Conservation (phyloP, 2,113 vertebrate genomes). For the Neolamprologus devosi region DNA sequence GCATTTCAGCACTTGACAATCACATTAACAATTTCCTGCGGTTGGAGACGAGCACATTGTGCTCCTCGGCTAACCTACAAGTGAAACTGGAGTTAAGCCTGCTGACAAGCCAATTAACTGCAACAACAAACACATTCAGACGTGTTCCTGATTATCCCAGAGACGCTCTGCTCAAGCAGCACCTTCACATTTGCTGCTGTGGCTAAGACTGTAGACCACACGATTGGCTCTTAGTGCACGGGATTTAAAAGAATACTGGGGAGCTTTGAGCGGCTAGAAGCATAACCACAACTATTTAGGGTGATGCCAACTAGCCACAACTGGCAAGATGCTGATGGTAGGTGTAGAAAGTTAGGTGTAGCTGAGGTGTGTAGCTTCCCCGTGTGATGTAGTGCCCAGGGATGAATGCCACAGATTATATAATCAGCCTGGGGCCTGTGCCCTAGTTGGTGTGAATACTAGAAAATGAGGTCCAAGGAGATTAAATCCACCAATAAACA, state of each 20-base stretch:
- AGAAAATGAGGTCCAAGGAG: slow-evolving; percentile 27
- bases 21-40: neutral
- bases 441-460: slow-evolving; percentile 36
- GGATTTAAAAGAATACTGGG: neutral
- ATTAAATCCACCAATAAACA: slow-evolving; percentile 14
- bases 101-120: slow-evolving; percentile 55
- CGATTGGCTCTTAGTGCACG: neutral
- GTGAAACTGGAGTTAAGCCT: slow-evolving; percentile 29
- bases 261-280: neutral
- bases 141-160: slow-evolving; percentile 20
- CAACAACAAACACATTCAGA: slow-evolving; percentile 48
- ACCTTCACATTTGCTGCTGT: neutral
- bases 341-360: neutral
- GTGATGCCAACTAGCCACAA: neutral
- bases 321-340: neutral
- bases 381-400: neutral
- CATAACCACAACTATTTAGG: slow-evolving; percentile 12
- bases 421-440: slow-evolving; percentile 42
- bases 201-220: neutral
- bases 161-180: neutral
- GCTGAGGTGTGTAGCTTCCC: neutral
- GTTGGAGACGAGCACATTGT: neutral
- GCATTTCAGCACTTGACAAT: neutral
- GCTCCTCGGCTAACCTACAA: neutral
- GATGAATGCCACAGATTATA: slow-evolving; percentile 46